Conservation (phyloP, 2,113 vertebrate species). For the Prinia subflava region DNA sequence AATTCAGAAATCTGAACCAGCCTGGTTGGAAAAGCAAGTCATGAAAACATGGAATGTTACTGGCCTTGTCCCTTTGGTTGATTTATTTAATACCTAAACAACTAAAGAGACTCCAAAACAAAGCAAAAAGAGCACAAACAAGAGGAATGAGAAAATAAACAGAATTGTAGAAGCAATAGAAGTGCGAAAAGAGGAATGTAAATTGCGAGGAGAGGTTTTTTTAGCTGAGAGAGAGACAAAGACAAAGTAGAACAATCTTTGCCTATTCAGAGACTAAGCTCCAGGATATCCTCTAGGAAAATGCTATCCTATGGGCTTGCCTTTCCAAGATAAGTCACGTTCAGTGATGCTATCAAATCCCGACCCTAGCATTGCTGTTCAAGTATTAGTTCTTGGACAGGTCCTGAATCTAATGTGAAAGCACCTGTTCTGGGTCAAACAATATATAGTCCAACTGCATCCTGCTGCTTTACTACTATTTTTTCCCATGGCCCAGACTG, state of each 20-base stretch:
- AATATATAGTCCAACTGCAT: not conserved
- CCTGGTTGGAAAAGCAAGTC: not conserved
- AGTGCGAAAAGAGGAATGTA: not conserved
- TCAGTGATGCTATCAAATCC: not conserved
- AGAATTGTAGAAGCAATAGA: not conserved
- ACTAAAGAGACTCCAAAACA: not conserved
- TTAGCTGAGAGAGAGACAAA: not conserved
- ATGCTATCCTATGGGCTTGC: not conserved
- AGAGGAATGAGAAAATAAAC: not conserved
- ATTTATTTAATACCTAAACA: not conserved
- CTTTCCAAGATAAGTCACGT: not conserved
- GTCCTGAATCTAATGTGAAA: not conserved
- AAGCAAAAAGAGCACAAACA: not conserved
- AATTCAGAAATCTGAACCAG: not conserved
- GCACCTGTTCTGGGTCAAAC: conserved; percentile 2
- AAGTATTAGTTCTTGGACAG: not conserved
- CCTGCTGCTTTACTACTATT: conserved; percentile 28
- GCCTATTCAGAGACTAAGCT: not conserved
- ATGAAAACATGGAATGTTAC: not conserved
- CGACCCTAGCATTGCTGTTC: not conserved
- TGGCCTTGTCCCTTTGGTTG: not conserved
- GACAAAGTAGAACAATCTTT: not conserved
- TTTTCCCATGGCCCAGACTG: conserved; percentile 12
- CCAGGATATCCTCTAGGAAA: not conserved
- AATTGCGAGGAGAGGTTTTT: not conserved